Evolutionary conservation across 1,140 invertebrate species (phyloP), one percentile per base, ranked within the genome.

Genomic region (Dolichoris vasculosae): DNA sequence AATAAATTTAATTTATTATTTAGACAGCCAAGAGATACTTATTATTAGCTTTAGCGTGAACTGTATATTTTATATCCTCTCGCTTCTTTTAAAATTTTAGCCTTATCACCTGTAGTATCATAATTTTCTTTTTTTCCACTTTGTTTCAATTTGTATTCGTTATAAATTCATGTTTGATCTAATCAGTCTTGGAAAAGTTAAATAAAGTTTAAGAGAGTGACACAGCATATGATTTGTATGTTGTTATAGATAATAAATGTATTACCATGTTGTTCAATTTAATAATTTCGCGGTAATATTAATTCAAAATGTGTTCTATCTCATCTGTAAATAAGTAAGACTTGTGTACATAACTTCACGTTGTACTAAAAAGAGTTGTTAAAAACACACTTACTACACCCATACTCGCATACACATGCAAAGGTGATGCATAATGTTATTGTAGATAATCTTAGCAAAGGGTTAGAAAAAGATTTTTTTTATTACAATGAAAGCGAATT

Each of bases 111-210:
- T 69, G 30, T n/a, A n/a, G n/a, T 38, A 69, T 69, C 13, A 69
- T 38, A 38, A 69, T 69, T 69, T 69, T 20, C 35, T 69, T 69
- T 69, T 20, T 20, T 69, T 20, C 15, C 67, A 69, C 17, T 69
- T 69, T 38, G 17, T 38, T 69, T 38, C 32, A 69, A 69, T 69
- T 69, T 38, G 35, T 38, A 69, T 69, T 69, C 67, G 38, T 73
- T 43, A 43, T 11, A 43, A 73, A 73, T 73, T 73, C 7, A 15
- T 73, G 69, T 73, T 73, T 73, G 32, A 38, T 69, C 30, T 69
- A 69, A 69, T 69, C 38, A 73, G 6, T 11, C 7, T 73, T 17
- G 17, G 43, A 15, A 43, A 43, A 73, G 6, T 73, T 73, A 38
- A 73, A n/a, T 73, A 43, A 43, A 73, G 38, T 8, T 7, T 43